Base-by-base conservation (phyloP, 1,140 invertebrate genomes). In the Armadillidium nasatum region DNA sequence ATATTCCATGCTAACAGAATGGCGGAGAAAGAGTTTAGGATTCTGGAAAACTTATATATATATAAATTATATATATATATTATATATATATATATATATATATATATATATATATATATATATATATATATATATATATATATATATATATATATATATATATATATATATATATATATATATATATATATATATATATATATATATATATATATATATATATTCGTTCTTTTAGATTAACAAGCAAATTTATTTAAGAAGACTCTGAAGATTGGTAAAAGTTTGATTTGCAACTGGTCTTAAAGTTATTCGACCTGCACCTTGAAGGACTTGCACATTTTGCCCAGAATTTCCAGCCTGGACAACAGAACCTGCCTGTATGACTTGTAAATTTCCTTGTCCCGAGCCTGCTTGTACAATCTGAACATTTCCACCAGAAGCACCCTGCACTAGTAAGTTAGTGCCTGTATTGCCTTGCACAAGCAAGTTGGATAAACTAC, bases 241-340 rank as follows among this genome's bases (percentile, higher is more conserved):
- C 33, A 33, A 33, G 33, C 33, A 33, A 15, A 69, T 45, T 75
- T 76, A 80, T 68, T 80, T 80, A 67, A 80, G 77, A 43, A 80
- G 76, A 21, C 73, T 77, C 69, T 80, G 79, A 43, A 80, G 68
- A 67, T 80, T 80, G n/a, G 79, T 80, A 68, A 80, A 80, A 23
- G 79, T 72, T 44, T 76, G 76, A 22, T 71, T 78, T 11, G 79
- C 72, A 9, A 80, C 72, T 22, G 79, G 79, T 21, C 79, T 70
- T n/a, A n/a, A 74, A 44, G 79, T 80, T 66, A 80, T 78, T 4
- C 79, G 74, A 2, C 79, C 79, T 21, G 46, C 46, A 9, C 77
- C 74, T 50, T 75, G 77, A 9, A 78, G 73, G n/a, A 78, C 77
- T 23, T 78, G 77, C 7, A 78, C 76, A 44, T 78, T 78, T 21